Conservation (phyloP, 2,797 vertebrate species). For the Lycodopsis pacificus region DNA sequence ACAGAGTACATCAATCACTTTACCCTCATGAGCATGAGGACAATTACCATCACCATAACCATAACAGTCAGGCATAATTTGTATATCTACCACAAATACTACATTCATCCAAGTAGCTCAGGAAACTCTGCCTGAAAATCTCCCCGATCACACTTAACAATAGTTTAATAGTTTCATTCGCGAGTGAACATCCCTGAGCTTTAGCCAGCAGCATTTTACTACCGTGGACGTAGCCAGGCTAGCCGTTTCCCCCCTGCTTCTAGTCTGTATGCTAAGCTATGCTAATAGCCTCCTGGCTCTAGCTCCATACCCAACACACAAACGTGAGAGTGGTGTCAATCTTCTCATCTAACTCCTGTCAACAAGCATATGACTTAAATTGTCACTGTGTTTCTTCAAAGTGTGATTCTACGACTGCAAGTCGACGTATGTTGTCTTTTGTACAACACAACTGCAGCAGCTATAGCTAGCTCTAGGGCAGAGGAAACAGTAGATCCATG, state of each 20-base stretch:
- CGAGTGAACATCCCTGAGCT: not conserved
- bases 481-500: not conserved
- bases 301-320: not conserved
- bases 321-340: not conserved
- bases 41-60: slow-evolving; percentile 26
- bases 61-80: slow-evolving; percentile 7
- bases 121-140: not conserved
- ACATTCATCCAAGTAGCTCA: not conserved
- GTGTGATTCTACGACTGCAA: not conserved
- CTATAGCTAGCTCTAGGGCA: not conserved
- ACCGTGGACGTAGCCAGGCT: not conserved
- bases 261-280: slow-evolving; percentile 1
- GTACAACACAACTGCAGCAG: not conserved
- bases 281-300: not conserved
- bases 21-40: slow-evolving; percentile 10
- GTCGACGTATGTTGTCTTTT: not conserved
- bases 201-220: too few relatives aligned
- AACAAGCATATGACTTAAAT: not conserved
- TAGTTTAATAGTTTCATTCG: too few relatives aligned
- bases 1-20: slow-evolving; percentile 31
- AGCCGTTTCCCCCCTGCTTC: not conserved
- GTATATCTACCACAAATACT: slow-evolving; percentile 13
- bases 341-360: not conserved
- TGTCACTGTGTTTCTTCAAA: not conserved
- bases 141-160: not conserved